These are phyloP conservation scores for Amorpha juglandis DNA, from an alignment of 2,888 invertebrate genomes.

Conservation along the genomic window DNA sequence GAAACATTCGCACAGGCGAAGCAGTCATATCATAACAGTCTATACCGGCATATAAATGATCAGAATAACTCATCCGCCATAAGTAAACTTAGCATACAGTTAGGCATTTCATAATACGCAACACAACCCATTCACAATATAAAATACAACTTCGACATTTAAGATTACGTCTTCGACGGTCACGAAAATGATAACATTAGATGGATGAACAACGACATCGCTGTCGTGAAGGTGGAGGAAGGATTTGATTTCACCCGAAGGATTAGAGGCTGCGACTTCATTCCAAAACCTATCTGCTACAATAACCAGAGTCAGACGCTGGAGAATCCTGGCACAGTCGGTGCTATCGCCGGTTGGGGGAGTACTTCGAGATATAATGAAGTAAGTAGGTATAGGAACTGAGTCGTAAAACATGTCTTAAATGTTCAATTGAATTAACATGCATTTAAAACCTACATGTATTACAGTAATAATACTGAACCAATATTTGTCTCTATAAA, in stretches of 20 bases:
- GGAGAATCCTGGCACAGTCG: slow-evolving; percentile 66
- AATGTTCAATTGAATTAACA: background rate
- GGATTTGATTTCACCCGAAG: slow-evolving; percentile 69
- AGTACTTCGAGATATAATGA: slow-evolving; percentile 66
- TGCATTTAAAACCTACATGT: background rate
- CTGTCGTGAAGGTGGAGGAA: slow-evolving; percentile 70
- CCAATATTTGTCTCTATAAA: background rate
- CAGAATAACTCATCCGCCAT: too few relatives aligned
- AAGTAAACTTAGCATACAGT: too few relatives aligned
- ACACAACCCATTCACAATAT: background rate
- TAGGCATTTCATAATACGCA: too few relatives aligned
- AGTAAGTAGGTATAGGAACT: slow-evolving; percentile 55
- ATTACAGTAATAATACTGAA: background rate
- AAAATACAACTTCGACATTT: slow-evolving; percentile 17
- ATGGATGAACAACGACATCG: slow-evolving; percentile 79
- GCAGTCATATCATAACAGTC: too few relatives aligned
- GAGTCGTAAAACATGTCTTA: background rate
- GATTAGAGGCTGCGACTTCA: slow-evolving; percentile 68
- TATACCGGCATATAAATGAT: background rate
- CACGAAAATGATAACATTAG: slow-evolving; percentile 74
- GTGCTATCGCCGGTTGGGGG: slow-evolving; percentile 71
- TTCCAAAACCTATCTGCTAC: slow-evolving; percentile 68
- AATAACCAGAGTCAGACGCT: slow-evolving; percentile 70
- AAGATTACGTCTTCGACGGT: slow-evolving; percentile 74
- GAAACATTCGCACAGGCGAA: too few relatives aligned